Base-by-base conservation (phyloP, 2,888 invertebrate genomes). In the Stenotaenia linearis region DNA sequence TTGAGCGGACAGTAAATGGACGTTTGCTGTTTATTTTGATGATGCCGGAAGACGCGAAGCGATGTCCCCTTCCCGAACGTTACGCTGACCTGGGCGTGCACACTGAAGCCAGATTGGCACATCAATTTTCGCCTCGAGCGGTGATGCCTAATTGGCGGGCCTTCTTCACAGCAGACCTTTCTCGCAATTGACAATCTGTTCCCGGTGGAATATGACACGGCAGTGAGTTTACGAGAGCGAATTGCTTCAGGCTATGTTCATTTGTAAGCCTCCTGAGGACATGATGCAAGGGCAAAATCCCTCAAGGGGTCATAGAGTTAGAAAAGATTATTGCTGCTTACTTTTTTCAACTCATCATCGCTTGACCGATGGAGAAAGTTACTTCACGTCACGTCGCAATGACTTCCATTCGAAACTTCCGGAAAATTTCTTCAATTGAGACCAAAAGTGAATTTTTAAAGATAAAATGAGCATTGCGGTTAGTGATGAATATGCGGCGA, bases 181-280 rank as follows among this genome's bases (percentile, higher is more conserved):
- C 69, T 69, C 28, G 69, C 69, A 69, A 69, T 69, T 69, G 69
- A 69, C 69, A 69, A 69, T 69, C 69, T n/a, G 25, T 69, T 69
- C 69, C 28, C 69, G 23, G n/a, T 25, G 69, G 69, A 69, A 23
- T 69, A 28, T 12, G 69, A 28, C 25, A 69, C 15, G 28, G 9
- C 25, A 28, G 25, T 4, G 69, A 28, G 69, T 69, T 69, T 69
- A 7, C 69, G 0, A 69, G 25, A 69, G 69, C n/a, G 69, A 69
- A 69, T 69, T 69, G 69, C 69, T n/a, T 69, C 28, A 28, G 69
- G 15, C 69, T 69, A 28, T 69, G 69, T 69, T 69, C 69, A 69
- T 69, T 69, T 69, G 69, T 0, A 69, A 3, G 23, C 69, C 69
- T 28, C 28, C 25, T 1, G 69, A 12, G 25, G 15, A 69, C n/a